These are phyloP conservation scores for Semnornis frantzii DNA, from an alignment of 2,113 vertebrate genomes.

Conservation along the genomic window DNA sequence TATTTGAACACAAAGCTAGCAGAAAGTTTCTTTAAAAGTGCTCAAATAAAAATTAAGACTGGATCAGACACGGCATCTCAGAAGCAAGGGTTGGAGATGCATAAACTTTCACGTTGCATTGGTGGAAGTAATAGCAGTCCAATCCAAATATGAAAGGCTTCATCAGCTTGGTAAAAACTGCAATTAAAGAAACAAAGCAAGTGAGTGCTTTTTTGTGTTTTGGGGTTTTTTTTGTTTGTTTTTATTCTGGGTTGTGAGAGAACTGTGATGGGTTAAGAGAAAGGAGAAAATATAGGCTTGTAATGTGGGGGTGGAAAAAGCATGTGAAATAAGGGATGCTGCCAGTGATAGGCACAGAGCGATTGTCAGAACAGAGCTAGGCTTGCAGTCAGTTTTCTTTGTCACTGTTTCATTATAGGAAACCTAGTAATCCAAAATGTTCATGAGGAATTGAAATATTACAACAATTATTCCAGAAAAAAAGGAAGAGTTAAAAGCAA, in stretches of 20 bases:
- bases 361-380: not conserved
- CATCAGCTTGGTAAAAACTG: not conserved
- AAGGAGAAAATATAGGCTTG: not conserved
- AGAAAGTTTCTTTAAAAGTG: not conserved
- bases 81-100: not conserved
- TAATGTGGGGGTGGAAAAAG: not conserved
- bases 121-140: not conserved
- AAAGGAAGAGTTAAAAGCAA: not conserved
- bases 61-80: not conserved
- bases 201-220: not conserved
- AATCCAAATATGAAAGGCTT: not conserved
- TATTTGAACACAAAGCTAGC: not conserved
- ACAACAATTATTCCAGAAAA: not conserved
- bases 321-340: not conserved
- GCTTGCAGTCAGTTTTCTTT: not conserved
- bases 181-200: not conserved
- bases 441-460: not conserved
- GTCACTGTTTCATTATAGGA: not conserved
- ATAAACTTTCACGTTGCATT: not conserved
- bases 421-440: not conserved
- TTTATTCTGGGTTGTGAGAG: not conserved
- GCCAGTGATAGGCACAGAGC: not conserved
- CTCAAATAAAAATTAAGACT: not conserved
- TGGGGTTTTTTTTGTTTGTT: not conserved
- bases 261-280: not conserved